These are phyloP conservation scores for Lepidocyrtinus sp. DNA, from an alignment of 2,888 invertebrate species.

Conservation along the genomic window DNA sequence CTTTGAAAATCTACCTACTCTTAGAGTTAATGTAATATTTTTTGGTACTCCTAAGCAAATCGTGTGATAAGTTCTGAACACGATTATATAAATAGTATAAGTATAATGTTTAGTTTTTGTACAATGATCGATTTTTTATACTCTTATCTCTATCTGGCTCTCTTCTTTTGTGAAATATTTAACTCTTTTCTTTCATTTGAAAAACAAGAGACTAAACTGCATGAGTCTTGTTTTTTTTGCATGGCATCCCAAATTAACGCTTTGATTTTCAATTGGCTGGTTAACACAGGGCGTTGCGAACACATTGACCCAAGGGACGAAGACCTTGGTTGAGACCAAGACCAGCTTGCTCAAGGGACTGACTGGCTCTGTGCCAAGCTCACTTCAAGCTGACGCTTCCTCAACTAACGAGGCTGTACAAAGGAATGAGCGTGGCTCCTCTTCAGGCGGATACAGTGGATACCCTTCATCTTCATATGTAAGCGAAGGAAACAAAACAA, in stretches of 20 bases:
- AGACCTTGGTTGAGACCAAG: constrained; percentile 70
- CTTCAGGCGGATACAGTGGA: constrained; percentile 67
- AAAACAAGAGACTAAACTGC: background rate
- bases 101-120: too few species aligned
- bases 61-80: too few species aligned
- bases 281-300: constrained; percentile 69
- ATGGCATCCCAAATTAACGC: constrained; percentile 1
- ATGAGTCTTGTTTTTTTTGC: constrained; percentile 13
- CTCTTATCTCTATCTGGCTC: background rate
- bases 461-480: constrained; percentile 68
- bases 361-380: constrained; percentile 67
- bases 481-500: constrained; percentile 38
- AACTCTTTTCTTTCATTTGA: background rate
- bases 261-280: background rate
- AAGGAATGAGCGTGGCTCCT: constrained; percentile 68
- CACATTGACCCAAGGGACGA: constrained; percentile 69
- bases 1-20: too few species aligned
- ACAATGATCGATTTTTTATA: background rate
- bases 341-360: constrained; percentile 69
- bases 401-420: constrained; percentile 70
- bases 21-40: too few species aligned
- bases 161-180: constrained; percentile 6
- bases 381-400: constrained; percentile 70
- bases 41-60: too few species aligned
- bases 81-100: too few species aligned